Evolutionary conservation across 2,113 vertebrate genomes (phyloP).

Genomic region (Dicaeum eximium): DNA sequence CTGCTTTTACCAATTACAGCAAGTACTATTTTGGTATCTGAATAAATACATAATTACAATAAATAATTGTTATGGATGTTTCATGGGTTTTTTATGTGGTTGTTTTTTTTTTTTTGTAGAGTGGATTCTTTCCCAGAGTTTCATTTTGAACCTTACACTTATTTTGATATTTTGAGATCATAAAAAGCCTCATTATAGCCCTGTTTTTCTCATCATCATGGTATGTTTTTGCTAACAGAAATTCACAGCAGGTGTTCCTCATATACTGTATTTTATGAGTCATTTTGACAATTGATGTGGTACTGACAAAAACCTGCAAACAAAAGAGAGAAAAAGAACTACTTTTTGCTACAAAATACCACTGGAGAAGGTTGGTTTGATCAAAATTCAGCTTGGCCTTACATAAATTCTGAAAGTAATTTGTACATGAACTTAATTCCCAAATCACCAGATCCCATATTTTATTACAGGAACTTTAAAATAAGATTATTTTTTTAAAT

Average conservation of each 20-base stretch:
- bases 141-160: neutral
- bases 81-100: no score
- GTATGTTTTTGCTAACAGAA: neutral
- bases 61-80: neutral
- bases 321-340: neutral
- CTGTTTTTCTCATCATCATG: neutral
- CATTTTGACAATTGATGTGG: neutral
- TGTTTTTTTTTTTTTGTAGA: neutral
- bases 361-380: neutral
- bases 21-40: neutral
- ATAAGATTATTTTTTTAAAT: neutral
- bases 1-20: neutral
- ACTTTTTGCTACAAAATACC: neutral
- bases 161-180: neutral
- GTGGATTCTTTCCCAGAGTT: neutral
- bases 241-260: conserved; percentile 8
- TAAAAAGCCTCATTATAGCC: neutral
- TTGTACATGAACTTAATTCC: neutral
- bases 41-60: neutral
- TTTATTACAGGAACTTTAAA: neutral
- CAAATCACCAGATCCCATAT: neutral
- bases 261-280: neutral
- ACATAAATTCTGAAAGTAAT: neutral
- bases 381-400: neutral
- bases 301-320: neutral